Conservation (phyloP, 1,140 invertebrate genomes). For the Heliconius himera region DNA sequence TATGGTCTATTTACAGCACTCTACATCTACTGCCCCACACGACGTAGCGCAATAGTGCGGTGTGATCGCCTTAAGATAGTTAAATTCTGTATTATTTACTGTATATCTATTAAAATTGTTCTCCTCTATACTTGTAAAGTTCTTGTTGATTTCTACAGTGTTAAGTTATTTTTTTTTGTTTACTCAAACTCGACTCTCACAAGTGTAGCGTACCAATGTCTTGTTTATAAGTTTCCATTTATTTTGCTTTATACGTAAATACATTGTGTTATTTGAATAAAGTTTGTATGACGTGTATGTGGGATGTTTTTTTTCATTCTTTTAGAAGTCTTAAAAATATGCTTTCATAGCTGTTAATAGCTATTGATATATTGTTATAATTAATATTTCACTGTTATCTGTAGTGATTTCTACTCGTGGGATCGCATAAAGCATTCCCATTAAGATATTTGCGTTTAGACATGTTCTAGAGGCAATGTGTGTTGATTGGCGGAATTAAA, state of each 20-base stretch:
- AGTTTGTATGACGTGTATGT: conserved; percentile 30
- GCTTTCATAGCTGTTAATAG: too few relatives aligned
- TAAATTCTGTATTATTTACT: neutral
- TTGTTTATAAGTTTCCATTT: conserved; percentile 23
- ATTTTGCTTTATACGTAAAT: conserved; percentile 26
- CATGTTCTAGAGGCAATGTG: too few relatives aligned
- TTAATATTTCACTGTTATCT: too few relatives aligned
- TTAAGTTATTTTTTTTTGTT: neutral
- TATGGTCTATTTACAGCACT: too few relatives aligned
- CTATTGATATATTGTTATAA: too few relatives aligned
- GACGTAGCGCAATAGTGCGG: neutral
- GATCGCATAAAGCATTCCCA: too few relatives aligned
- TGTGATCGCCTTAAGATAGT: neutral
- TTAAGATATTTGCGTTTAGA: too few relatives aligned
- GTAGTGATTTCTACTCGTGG: too few relatives aligned
- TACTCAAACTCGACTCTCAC: conserved; percentile 1
- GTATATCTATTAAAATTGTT: neutral
- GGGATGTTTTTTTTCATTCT: neutral
- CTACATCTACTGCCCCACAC: too few relatives aligned
- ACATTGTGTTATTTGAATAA: conserved; percentile 37
- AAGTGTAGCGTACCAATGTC: conserved; percentile 13
- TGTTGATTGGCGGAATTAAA: too few relatives aligned
- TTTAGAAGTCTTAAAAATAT: neutral
- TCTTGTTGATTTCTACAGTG: neutral
- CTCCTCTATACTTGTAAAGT: neutral